Percentiles rank a stretch among this genome's conserved stretches.
Evolutionary conservation across 2,888 invertebrate genomes (phyloP).

Genomic region (Gymnoscelis rufifasciata): DNA sequence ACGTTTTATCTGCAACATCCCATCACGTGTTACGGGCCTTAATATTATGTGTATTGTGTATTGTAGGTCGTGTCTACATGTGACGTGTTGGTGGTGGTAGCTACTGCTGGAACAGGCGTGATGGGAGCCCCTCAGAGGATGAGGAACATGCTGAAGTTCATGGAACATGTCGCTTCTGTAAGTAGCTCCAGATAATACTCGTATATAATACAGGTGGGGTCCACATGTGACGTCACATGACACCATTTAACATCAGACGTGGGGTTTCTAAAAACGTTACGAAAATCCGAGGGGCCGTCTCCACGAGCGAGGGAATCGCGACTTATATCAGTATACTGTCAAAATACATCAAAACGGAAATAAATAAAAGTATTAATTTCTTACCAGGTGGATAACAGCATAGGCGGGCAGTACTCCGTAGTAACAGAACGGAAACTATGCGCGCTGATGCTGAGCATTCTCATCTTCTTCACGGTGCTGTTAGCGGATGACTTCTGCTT

Average conservation of each 20-base stretch:
- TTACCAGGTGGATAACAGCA: constrained; percentile 62
- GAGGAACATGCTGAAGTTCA: constrained; percentile 69
- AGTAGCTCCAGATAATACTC: too few species aligned
- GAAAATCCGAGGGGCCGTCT: too few species aligned
- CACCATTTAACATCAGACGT: too few species aligned
- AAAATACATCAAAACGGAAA: too few species aligned
- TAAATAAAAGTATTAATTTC: constrained; percentile 1
- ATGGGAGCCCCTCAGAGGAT: constrained; percentile 74
- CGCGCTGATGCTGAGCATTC: constrained; percentile 56
- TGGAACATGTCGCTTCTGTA: constrained; percentile 71
- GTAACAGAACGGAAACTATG: constrained; percentile 63
- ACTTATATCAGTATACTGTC: too few species aligned
- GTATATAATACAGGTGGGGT: too few species aligned
- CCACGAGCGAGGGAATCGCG: too few species aligned
- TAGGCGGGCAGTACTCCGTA: constrained; percentile 61
- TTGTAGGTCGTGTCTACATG: constrained; percentile 74
- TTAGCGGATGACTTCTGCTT: constrained; percentile 68
- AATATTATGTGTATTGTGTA: too few species aligned
- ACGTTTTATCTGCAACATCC: too few species aligned
- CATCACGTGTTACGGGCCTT: too few species aligned
- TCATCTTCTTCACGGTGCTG: constrained; percentile 63
- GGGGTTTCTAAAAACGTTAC: too few species aligned
- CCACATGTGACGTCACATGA: too few species aligned
- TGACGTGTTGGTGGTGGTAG: constrained; percentile 76
- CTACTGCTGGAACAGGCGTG: constrained; percentile 72